Conservation (phyloP, 2,113 vertebrate genomes). For the Rhea americana region DNA sequence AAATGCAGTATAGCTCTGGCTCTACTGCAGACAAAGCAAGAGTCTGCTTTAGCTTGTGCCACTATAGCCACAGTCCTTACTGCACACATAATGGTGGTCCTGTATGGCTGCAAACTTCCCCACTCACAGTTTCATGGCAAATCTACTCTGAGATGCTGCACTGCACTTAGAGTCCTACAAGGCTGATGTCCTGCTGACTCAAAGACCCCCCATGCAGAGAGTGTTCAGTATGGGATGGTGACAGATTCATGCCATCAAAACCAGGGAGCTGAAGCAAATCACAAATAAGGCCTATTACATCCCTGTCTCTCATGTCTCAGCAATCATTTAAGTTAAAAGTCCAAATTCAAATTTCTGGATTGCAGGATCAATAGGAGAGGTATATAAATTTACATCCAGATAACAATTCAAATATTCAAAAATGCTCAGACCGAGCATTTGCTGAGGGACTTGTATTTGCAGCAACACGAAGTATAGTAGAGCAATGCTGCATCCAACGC, state of each 20-base stretch:
- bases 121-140: background rate
- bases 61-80: background rate
- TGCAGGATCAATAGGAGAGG: background rate
- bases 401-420: background rate
- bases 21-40: background rate
- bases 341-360: background rate
- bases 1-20: background rate
- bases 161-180: background rate
- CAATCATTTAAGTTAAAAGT: background rate
- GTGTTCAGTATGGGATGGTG: background rate
- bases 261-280: background rate
- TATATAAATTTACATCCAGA: background rate
- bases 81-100: background rate
- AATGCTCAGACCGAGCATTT: background rate
- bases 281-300: background rate
- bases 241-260: background rate
- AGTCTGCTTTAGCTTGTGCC: background rate
- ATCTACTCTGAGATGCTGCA: background rate
- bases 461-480: background rate
- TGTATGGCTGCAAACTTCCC: background rate
- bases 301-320: background rate
- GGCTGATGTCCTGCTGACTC: background rate
- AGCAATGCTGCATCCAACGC: rapidly evolving
- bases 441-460: background rate
- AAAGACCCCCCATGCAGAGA: background rate